Evolutionary conservation across 2,888 invertebrate species (phyloP).

Genomic region (Amiota communis): DNA sequence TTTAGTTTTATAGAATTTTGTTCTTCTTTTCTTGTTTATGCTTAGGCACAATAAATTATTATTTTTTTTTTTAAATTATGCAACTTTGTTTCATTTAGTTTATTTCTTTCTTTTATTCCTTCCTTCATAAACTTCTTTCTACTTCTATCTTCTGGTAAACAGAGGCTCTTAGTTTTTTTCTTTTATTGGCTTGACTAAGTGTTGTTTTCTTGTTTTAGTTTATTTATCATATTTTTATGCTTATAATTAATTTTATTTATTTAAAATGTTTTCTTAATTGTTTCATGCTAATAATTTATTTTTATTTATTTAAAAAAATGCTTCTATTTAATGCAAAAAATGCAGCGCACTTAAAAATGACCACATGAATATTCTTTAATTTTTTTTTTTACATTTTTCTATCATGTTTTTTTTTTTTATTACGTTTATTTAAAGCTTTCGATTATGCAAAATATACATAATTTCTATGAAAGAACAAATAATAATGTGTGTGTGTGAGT

Average conservation of each 20-base stretch:
- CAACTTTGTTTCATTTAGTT: background rate
- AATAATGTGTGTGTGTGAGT: too few relatives aligned
- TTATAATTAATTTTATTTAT: slow-evolving; percentile 54
- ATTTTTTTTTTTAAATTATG: slow-evolving; percentile 1
- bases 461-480: slow-evolving; percentile 1
- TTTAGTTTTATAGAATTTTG: slow-evolving; percentile 26
- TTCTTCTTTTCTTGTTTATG: slow-evolving; percentile 43
- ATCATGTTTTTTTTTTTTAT: background rate
- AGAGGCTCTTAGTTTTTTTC: slow-evolving; percentile 23
- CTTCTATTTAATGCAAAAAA: slow-evolving; percentile 54
- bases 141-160: slow-evolving; percentile 13
- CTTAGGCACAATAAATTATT: slow-evolving; percentile 64
- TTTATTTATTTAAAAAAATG: slow-evolving; percentile 51
- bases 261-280: slow-evolving; percentile 52
- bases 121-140: background rate
- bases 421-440: slow-evolving; percentile 28
- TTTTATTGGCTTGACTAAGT: slow-evolving; percentile 39
- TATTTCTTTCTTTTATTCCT: slow-evolving; percentile 10
- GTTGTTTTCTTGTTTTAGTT: slow-evolving; percentile 33
- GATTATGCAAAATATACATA: slow-evolving; percentile 39
- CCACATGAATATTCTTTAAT: background rate
- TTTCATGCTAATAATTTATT: slow-evolving; percentile 42
- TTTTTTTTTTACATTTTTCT: background rate
- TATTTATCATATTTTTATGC: slow-evolving; percentile 41
- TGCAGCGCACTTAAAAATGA: slow-evolving; percentile 44